Base-by-base conservation (phyloP, 2,113 vertebrate species). In the Zosterops pallidus region DNA sequence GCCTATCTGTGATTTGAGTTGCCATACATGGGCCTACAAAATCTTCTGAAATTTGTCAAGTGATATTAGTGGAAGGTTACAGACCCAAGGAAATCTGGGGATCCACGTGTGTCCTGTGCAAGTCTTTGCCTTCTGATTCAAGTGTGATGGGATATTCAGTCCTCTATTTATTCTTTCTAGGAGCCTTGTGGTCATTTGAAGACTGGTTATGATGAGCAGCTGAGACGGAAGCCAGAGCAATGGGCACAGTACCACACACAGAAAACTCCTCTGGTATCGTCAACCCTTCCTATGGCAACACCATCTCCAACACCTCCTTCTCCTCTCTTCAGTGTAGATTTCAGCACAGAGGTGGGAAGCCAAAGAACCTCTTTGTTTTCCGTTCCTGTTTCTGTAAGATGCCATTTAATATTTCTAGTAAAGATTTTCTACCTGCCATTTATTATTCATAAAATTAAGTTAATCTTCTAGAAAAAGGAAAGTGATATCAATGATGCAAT, bases 281-380 rank as follows among this genome's bases (percentile, higher is more conserved):
- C 98, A 83, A 67, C 98, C 24, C 97, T 98, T 95, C 97, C 98
- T 89, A 96, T 98, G 94, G 96, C 98, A 86, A 98, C 98, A 50
- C 98, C 98, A 90, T 98, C 98, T 94, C 98, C 98, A 90, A 98
- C 99, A 50, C 98, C 98, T 77, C 98, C 99, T 91, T 99, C 99
- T 93, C 99, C 99, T 86, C 98, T 99, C 80, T 99, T 99, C 97
- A 98, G 98, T 76, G 98, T 99, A 24, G 98, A 99, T 96, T 99
- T 99, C 93, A 98, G 98, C 91, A 94, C 98, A 42, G 99, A 99
- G 98, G 99, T 99, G 97, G 70, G 98, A 95, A 77, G 41, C 53
- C 53, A 62, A 31, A 95, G 50, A 78, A 42, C 25, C 33, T 72
- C 11, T 41, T 77, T 81, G 31, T 90, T 83, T 93, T 83, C 56